These are phyloP conservation scores for Stictocephala bisonia DNA, from an alignment of 2,888 invertebrate genomes.

Conservation along the genomic window DNA sequence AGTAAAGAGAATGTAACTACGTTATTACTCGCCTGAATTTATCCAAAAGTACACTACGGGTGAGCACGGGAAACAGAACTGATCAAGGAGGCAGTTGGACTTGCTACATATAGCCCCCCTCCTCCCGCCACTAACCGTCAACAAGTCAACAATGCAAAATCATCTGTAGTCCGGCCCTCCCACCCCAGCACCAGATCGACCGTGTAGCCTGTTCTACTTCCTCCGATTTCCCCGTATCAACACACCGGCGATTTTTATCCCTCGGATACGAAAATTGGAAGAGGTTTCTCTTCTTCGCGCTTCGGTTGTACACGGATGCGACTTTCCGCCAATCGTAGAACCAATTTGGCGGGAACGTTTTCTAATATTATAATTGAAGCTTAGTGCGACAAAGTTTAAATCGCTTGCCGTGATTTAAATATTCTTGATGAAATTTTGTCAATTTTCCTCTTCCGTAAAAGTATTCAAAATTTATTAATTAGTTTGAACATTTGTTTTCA, in stretches of 20 bases:
- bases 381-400: too few relatives aligned
- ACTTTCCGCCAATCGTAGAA: neutral
- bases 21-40: conserved; percentile 24
- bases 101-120: conserved; percentile 38
- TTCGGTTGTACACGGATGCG: too few relatives aligned
- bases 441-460: too few relatives aligned
- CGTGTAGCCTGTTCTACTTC: conserved; percentile 37
- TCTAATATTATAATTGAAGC: too few relatives aligned
- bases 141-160: neutral
- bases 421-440: too few relatives aligned
- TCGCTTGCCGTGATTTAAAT: too few relatives aligned
- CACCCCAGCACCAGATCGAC: conserved; percentile 23
- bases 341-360: too few relatives aligned
- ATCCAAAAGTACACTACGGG: conserved; percentile 4
- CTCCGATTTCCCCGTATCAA: conserved; percentile 20
- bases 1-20: too few relatives aligned
- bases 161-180: conserved; percentile 22
- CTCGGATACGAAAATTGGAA: conserved; percentile 10
- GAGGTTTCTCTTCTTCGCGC: neutral
- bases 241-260: neutral
- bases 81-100: conserved; percentile 3
- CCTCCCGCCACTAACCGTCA: conserved; percentile 10
- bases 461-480: too few relatives aligned
- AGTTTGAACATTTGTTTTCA: too few relatives aligned
- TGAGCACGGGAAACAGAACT: neutral